Evolutionary conservation across 2,113 vertebrate genomes (phyloP).

Genomic region (Tetraodon nigroviridis): DNA sequence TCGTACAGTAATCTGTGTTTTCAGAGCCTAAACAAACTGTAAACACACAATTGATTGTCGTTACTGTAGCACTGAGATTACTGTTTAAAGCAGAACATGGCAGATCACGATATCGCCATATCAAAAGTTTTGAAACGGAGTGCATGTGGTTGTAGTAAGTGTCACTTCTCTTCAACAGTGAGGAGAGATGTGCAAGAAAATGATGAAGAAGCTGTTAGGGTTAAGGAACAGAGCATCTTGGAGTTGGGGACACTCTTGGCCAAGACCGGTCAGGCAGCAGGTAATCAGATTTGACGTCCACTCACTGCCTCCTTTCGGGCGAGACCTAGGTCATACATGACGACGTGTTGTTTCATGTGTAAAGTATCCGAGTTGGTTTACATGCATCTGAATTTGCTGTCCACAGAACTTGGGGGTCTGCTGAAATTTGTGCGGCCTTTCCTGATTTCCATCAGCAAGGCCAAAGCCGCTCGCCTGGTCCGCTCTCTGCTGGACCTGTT

Average conservation of each 20-base stretch:
- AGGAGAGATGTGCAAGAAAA: constrained; percentile 95
- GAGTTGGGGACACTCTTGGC: constrained; percentile 92
- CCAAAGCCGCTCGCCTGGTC: constrained; percentile 92
- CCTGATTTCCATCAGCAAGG: constrained; percentile 91
- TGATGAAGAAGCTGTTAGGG: constrained; percentile 94
- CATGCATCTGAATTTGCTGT: neutral
- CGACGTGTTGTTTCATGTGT: too few species aligned
- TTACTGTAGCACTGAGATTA: too few species aligned
- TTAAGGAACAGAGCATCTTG: constrained; percentile 99
- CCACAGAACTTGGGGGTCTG: constrained; percentile 91
- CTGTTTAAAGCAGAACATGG: too few species aligned
- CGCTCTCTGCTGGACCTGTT: constrained; percentile 94
- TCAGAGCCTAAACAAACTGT: too few species aligned
- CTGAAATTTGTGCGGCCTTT: constrained; percentile 97
- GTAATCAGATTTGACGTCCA: constrained; percentile 55
- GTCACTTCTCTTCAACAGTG: constrained; percentile 71
- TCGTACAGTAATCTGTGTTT: too few species aligned
- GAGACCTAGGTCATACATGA: too few species aligned
- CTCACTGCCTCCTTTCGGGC: neutral
- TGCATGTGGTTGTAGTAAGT: neutral
- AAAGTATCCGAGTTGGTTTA: too few species aligned
- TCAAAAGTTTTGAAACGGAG: too few species aligned
- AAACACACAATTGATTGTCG: too few species aligned
- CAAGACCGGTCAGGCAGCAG: constrained; percentile 97
- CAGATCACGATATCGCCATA: too few species aligned